Base-by-base conservation (phyloP, 2,888 invertebrate species). In the Stenotaenia linearis region DNA sequence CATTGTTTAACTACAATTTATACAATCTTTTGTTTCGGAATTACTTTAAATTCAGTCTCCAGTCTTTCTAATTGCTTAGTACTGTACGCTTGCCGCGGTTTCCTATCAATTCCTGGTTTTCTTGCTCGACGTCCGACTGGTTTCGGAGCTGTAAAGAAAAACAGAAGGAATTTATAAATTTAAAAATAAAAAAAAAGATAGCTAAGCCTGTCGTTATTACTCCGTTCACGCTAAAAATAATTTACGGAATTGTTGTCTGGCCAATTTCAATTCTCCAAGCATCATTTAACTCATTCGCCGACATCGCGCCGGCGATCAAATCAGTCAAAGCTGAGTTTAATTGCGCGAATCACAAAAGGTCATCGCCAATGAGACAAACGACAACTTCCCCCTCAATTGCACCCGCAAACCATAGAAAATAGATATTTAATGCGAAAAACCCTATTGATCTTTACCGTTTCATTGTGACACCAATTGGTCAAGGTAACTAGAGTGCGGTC, bases 71-170 rank as follows among this genome's bases (percentile, higher is more conserved):
- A 88, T 85, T 98, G 98, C 85, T 94, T 95, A 0, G 96, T 93
- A 85, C 96, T 97, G 89, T 98, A 98, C 0, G 97, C 97, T 87
- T 98, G 98, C 1, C 98, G 89, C 0, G 97, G 98, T 85, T 98
- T 98, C 12, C 98, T 88, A 85, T 98, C 97, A 15, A 95, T 90
- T 0, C 95, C 95, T 0, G 94, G 92, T 85, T 96, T 93, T 32
- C 97, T 89, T 0, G 93, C 92, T 83, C 96, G 89, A 84, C 96
- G 90, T 78, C 90, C 93, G 82, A 90, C 90, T 82, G 92, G 91
- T 87, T 95, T 95, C 25, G 94, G 93, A 83, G 92, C 94, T 94
- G 87, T n/a, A n/a, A n/a, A n/a, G n/a, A n/a, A n/a, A n/a, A n/a
- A n/a, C n/a, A n/a, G n/a, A n/a, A n/a, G n/a, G n/a, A n/a, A n/a